Base-by-base conservation (phyloP, 1,140 invertebrate species). In the Heterodera schachtii region DNA sequence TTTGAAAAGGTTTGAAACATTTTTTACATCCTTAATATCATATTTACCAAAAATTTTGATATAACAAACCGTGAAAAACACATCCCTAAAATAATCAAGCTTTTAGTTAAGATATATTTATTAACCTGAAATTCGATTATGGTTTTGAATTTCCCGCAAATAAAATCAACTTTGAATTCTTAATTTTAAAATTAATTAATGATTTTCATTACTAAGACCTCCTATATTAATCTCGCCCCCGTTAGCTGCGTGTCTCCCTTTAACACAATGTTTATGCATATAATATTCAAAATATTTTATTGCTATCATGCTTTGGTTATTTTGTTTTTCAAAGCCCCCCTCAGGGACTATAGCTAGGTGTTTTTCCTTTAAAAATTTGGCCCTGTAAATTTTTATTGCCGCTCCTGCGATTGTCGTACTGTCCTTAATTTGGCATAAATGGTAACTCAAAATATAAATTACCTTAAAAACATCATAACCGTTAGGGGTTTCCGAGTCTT, bases 201-300 rank as follows among this genome's bases (percentile, higher is more conserved):
- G 31, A 31, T 31, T 31, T 31, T 31, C 31, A 31, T 31, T 31
- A 31, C 31, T 31, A 31, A 31, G 31, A 31, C 31, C 31, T 31
- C 31, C 31, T 31, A 31, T 31, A 0, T 31, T 31, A 31, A 60
- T 9, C 43, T 69, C 47, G 3, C 76, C 41, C 4, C 44, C 31
- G 69, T 60, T 67, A 6, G 43, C 46, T 2, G 76, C 69, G 11
- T 60, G 64, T 75, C 71, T n/a, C 0, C 19, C 19, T 1, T 78
- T 43, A 3, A 67, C 69, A 9, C 44, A 13, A 16, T 78, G 9
- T 21, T 44, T 49, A 41, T 11, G 3, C 11, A 19, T 1, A 5
- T 41, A 19, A 70, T 69, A 78, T 11, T 73, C 41, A 13, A 78
- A 44, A 44, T 49, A 78, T 3, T 78, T 78, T 0, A 78, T 31